A percentile compares a stretch with the other conserved stretches of the same genome.
Evolutionary conservation across 2,888 invertebrate genomes (phyloP).

Genomic region (Acanthoscelides obtectus): DNA sequence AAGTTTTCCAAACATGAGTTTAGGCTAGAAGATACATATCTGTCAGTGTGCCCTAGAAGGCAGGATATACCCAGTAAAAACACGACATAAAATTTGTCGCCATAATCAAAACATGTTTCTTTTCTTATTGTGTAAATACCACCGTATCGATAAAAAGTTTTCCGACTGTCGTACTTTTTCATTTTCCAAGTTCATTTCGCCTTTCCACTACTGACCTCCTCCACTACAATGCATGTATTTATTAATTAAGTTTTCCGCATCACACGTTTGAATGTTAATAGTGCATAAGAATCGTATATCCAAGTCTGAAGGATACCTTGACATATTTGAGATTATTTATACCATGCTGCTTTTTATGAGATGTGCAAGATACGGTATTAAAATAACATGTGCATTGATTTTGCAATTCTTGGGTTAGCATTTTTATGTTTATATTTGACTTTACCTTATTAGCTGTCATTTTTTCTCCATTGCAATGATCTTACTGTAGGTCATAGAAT

Average conservation of each 20-base stretch:
- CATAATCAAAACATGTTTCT: too few relatives aligned
- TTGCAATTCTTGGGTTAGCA: neutral
- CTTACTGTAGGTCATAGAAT: neutral
- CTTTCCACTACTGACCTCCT: too few relatives aligned
- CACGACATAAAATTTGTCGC: too few relatives aligned
- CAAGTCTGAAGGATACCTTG: neutral
- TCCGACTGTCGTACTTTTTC: too few relatives aligned
- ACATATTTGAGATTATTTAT: neutral
- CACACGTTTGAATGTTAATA: neutral
- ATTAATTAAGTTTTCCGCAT: neutral
- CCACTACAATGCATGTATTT: neutral
- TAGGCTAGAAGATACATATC: too few relatives aligned
- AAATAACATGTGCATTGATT: too few relatives aligned
- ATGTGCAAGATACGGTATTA: neutral
- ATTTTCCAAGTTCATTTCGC: too few relatives aligned
- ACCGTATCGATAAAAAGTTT: too few relatives aligned
- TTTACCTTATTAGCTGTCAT: neutral
- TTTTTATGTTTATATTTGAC: neutral
- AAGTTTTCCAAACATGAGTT: too few relatives aligned
- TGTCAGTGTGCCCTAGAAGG: too few relatives aligned
- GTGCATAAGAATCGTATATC: neutral
- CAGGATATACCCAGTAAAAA: too few relatives aligned
- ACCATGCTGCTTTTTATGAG: neutral
- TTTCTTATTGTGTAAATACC: too few relatives aligned
- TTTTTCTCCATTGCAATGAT: neutral